A percentile compares a stretch with the other conserved stretches of the same genome.
These are phyloP conservation scores for Sympetrum striolatum DNA, from an alignment of 2,888 invertebrate species.

Conservation along the genomic window DNA sequence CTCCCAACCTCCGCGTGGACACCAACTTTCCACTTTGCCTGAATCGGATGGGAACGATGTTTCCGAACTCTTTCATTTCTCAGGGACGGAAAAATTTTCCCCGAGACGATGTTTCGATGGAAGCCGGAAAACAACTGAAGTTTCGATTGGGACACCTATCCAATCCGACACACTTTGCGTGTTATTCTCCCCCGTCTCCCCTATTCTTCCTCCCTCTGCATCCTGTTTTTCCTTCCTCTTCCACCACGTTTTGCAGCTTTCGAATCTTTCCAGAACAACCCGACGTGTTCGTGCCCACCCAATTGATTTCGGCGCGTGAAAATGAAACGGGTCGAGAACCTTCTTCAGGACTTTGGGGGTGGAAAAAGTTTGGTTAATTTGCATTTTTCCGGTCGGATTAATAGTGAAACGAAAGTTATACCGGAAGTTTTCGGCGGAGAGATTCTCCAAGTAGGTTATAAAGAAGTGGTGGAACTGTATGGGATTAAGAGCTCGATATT, in stretches of 20 bases:
- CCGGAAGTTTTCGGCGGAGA: neutral
- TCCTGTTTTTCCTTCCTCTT: neutral
- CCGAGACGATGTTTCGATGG: neutral
- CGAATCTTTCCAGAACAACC: neutral
- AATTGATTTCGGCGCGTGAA: neutral
- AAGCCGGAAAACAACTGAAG: neutral
- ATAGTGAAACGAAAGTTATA: neutral
- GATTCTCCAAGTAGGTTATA: neutral
- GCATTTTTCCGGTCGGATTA: neutral
- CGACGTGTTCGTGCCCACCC: neutral
- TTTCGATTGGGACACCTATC: neutral
- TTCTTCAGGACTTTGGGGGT: neutral
- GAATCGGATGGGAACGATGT: neutral
- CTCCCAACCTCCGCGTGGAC: neutral
- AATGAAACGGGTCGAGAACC: neutral
- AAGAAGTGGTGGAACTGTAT: neutral
- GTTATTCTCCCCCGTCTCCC: neutral
- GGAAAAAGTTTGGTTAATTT: neutral
- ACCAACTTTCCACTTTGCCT: conserved; percentile 17
- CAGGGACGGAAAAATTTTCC: neutral
- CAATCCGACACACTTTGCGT: neutral
- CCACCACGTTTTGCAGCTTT: neutral
- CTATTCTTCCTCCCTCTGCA: neutral
- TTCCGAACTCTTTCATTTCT: conserved; percentile 37
- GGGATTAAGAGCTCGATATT: neutral